phyloP scores from a whole-genome alignment of 2,888 invertebrate genomes.

The Macrosiphum euphorbiae region DNA sequence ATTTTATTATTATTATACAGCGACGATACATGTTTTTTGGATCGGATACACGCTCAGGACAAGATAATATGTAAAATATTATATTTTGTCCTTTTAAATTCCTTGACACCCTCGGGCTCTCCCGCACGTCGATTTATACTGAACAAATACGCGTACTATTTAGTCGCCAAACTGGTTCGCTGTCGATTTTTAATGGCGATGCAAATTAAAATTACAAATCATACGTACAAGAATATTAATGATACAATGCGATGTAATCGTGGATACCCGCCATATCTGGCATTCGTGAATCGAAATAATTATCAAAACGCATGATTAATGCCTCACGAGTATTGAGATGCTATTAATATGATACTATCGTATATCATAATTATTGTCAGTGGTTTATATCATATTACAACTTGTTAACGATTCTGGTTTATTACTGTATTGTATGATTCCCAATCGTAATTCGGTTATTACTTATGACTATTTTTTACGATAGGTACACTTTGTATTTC shows the following conservation, averaged over 20 bases:
- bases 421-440: neutral
- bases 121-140: neutral
- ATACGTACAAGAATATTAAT: constrained; percentile 11
- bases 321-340: neutral
- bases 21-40: neutral
- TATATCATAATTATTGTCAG: neutral
- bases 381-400: neutral
- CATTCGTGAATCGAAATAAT: constrained; percentile 25
- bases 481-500: neutral
- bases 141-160: constrained; percentile 7
- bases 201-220: constrained; percentile 34
- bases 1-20: neutral
- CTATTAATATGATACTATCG: neutral
- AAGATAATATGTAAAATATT: neutral
- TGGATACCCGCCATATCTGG: neutral
- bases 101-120: neutral
- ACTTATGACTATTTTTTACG: neutral
- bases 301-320: neutral
- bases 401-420: neutral
- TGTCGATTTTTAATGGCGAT: constrained; percentile 44
- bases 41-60: neutral
- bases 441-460: neutral
- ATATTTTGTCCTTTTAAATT: neutral
- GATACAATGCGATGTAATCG: neutral
- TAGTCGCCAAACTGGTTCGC: constrained; percentile 27